Conservation (phyloP, 2,888 invertebrate genomes). For the Cheilosia vulpina region DNA sequence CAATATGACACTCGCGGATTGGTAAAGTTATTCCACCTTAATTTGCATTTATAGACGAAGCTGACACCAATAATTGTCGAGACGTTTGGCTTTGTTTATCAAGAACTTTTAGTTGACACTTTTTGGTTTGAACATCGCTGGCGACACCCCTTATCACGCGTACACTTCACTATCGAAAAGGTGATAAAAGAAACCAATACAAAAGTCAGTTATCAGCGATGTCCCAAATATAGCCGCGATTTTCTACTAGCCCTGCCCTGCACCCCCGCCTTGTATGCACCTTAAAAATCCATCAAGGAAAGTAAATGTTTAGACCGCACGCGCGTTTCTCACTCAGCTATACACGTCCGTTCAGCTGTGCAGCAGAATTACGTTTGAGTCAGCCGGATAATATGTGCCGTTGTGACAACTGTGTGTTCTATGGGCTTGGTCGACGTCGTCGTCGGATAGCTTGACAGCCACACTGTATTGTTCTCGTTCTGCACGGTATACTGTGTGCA, state of each 20-base stretch:
- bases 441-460: slow-evolving; percentile 45
- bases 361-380: slow-evolving; percentile 63
- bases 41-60: slow-evolving; percentile 29
- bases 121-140: not conserved
- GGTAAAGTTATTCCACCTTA: slow-evolving; percentile 10
- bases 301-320: slow-evolving; percentile 15
- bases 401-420: slow-evolving; percentile 51
- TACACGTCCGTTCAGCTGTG: slow-evolving; percentile 66
- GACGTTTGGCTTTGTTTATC: slow-evolving; percentile 23
- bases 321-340: slow-evolving; percentile 37
- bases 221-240: slow-evolving; percentile 37
- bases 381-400: slow-evolving; percentile 35
- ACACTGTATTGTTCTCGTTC: slow-evolving; percentile 49
- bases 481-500: not conserved
- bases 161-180: slow-evolving; percentile 35
- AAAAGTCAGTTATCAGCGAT: slow-evolving; percentile 30
- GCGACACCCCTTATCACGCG: slow-evolving; percentile 41
- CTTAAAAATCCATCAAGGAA: slow-evolving; percentile 8
- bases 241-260: slow-evolving; percentile 1
- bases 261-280: slow-evolving; percentile 32
- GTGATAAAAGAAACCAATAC: slow-evolving; percentile 25
- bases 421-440: slow-evolving; percentile 50
- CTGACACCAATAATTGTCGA: slow-evolving; percentile 8
- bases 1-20: slow-evolving; percentile 42
- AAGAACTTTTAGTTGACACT: slow-evolving; percentile 1